These are phyloP conservation scores for Zaprionus africanus DNA, from an alignment of 1,140 invertebrate genomes.

Conservation along the genomic window DNA sequence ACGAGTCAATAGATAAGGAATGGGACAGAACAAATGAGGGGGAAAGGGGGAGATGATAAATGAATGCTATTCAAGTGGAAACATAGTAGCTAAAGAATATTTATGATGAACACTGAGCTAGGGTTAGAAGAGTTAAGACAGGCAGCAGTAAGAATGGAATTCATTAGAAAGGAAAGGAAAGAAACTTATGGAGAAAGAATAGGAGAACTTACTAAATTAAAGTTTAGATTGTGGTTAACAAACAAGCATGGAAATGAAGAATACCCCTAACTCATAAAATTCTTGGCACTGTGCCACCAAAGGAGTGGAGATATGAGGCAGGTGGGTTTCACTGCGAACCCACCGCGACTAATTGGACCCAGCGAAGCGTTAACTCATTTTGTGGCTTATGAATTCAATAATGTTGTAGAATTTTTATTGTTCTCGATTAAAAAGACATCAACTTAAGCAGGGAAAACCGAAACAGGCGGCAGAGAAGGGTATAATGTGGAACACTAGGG, in stretches of 20 bases:
- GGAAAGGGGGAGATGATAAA: background rate
- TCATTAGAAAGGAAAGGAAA: too few relatives aligned
- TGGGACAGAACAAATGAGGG: background rate
- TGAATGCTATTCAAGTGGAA: slow-evolving; percentile 34
- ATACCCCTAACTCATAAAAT: background rate
- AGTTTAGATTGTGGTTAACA: too few relatives aligned
- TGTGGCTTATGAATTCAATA: slow-evolving; percentile 60
- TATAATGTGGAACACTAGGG: slow-evolving; percentile 9
- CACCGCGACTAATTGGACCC: slow-evolving; percentile 53
- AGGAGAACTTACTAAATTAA: background rate
- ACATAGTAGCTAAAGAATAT: slow-evolving; percentile 14
- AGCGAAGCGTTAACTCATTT: slow-evolving; percentile 72
- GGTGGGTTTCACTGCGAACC: slow-evolving; percentile 28
- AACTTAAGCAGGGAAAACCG: slow-evolving; percentile 42
- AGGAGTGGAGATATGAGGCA: slow-evolving; percentile 13
- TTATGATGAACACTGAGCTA: background rate
- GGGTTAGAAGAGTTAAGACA: background rate
- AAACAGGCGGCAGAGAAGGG: slow-evolving; percentile 14
- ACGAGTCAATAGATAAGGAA: slow-evolving; percentile 40
- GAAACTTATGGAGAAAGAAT: background rate
- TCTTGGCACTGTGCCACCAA: background rate
- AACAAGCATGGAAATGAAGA: background rate
- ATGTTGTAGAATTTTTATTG: slow-evolving; percentile 66
- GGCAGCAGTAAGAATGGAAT: too few relatives aligned
- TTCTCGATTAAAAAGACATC: slow-evolving; percentile 79